Evolutionary conservation across 1,140 invertebrate species (phyloP).

Genomic region (Pogonomyrmex barbatus): DNA sequence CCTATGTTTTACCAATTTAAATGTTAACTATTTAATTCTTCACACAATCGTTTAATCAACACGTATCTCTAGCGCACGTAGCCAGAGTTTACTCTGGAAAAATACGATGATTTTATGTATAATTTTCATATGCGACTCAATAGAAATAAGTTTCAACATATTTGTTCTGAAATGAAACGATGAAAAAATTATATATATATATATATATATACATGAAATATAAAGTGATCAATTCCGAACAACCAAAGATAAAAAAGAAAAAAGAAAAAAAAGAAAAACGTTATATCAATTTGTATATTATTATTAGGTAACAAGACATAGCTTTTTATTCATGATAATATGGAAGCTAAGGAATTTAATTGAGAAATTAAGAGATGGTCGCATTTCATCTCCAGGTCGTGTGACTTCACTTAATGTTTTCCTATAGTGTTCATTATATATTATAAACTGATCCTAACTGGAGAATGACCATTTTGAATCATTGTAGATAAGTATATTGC

Average conservation of each 20-base stretch:
- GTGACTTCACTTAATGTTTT: slow-evolving; percentile 61
- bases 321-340: slow-evolving; percentile 75
- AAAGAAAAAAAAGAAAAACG: slow-evolving; percentile 32
- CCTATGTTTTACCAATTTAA: slow-evolving; percentile 70
- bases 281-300: slow-evolving; percentile 10
- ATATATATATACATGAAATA: slow-evolving; percentile 1
- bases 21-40: slow-evolving; percentile 44
- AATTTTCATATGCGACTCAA: slow-evolving; percentile 36
- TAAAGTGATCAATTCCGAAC: slow-evolving; percentile 21
- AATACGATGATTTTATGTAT: slow-evolving; percentile 44
- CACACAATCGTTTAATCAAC: slow-evolving; percentile 35
- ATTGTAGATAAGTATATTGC: slow-evolving; percentile 51
- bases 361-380: slow-evolving; percentile 79
- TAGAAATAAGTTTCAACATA: slow-evolving; percentile 29
- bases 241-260: slow-evolving; percentile 7
- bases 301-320: slow-evolving; percentile 77
- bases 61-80: background rate
- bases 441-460: slow-evolving; percentile 69
- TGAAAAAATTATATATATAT: background rate
- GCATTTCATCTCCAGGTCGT: slow-evolving; percentile 82
- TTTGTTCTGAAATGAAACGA: slow-evolving; percentile 54
- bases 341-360: slow-evolving; percentile 77
- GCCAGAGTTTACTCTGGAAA: slow-evolving; percentile 45
- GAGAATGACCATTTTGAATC: slow-evolving; percentile 72
- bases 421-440: slow-evolving; percentile 62